Evolutionary conservation across 2,797 vertebrate genomes (phyloP), one percentile per base, ranked within the genome.

Genomic region (Schizopygopsis malacanthus): DNA sequence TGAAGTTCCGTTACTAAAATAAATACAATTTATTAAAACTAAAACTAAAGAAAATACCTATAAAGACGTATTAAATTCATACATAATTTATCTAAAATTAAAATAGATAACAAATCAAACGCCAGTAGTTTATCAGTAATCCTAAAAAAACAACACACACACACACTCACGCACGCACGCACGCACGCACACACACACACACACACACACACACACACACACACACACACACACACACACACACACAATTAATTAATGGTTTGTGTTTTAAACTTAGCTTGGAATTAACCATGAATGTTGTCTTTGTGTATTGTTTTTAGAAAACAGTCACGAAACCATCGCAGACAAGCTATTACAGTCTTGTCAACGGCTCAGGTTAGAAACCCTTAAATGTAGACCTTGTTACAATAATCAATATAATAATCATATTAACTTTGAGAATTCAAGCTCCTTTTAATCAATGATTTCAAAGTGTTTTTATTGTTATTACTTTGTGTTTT

Each of bases 321-420:
- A 92, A 98, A 97, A 94, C 81, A 95, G 93, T 91, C 93, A 92
- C 7, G 96, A 97, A 91, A 96, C 96, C 0, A 93, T 90, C n/a
- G 96, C 97, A 50, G 96, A 97, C 65, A 96, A 93, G 81, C 93
- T 99, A 6, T 89, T 99, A 87, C 94, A 96, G 90, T 94, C 95
- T 89, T 97, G 95, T 89, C 94, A 93, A 76, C 92, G 92, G 39
- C 85, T 96, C 86, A 98, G 97, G 98, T 98, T 93, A 88, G 90
- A 85, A 25, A 39, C 28, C 8, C 9, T 28, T n/a, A 6, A 52
- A 43, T 25, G 15, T n/a, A 78, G 12, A 41, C 11, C 5, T 72
- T 15, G 28, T 22, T 69, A 16, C 9, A 18, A 73, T 7, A 72
- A 43, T 41, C 22, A 78, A 37, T 37, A 33, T 37, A 52, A 52